Conservation (phyloP, 2,888 invertebrate species). For the Cerastis rubricosa region DNA sequence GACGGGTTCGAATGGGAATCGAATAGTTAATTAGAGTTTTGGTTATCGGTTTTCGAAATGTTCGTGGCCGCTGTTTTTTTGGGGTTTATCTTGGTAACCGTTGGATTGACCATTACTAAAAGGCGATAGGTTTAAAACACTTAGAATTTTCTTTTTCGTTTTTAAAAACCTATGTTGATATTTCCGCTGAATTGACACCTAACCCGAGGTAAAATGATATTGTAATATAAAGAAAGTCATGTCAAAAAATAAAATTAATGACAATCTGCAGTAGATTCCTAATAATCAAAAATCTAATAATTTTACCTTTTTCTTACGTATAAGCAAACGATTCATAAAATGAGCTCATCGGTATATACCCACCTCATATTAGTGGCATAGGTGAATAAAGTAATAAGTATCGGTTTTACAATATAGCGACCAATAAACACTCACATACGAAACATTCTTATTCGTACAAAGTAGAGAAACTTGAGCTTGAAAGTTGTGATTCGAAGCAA, state of each 20-base stretch:
- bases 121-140: not conserved
- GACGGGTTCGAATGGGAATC: slow-evolving; percentile 30
- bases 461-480: slow-evolving; percentile 2
- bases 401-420: slow-evolving; percentile 41
- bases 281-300: too few species aligned
- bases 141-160: not conserved
- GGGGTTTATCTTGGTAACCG: slow-evolving; percentile 5
- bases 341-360: not conserved
- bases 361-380: slow-evolving; percentile 22
- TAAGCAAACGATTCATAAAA: slow-evolving; percentile 7
- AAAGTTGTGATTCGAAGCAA: too few species aligned
- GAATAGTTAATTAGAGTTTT: slow-evolving; percentile 36
- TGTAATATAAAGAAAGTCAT: not conserved
- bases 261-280: not conserved
- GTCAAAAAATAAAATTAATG: not conserved
- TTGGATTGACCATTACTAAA: not conserved
- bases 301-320: not conserved
- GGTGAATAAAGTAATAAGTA: slow-evolving; percentile 29
- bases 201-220: not conserved
- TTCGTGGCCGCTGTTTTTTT: slow-evolving; percentile 3
- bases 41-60: slow-evolving; percentile 27
- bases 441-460: slow-evolving; percentile 18
- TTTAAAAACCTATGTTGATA: not conserved
- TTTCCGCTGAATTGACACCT: not conserved
- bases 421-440: slow-evolving; percentile 23